Base-by-base conservation (phyloP, 1,140 invertebrate genomes). In the Trypoxylus dichotomus region DNA sequence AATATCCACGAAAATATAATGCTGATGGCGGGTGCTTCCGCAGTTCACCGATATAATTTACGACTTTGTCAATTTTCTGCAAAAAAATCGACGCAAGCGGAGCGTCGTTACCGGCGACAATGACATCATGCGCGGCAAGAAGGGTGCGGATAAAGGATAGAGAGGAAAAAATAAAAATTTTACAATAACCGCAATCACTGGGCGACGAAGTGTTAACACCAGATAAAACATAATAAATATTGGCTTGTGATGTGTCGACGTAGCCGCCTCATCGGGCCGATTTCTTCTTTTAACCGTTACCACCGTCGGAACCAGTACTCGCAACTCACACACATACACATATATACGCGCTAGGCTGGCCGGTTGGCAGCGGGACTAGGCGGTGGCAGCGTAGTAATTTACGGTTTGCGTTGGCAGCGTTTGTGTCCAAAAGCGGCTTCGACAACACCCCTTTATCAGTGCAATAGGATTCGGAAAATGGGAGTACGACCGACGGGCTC, bases 221-320 rank as follows among this genome's bases (percentile, higher is more conserved):
- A 54, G 47, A 54, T 54, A 54, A 54, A 54, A 54, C 47, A 54
- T 54, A 54, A 54, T 54, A 54, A 54, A 54, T 54, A 54, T 54
- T 54, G 47, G 47, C 47, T n/a, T 21, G 47, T 54, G 47, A 54
- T 54, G 47, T 54, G 47, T 54, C 47, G 47, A 2, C 19, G 47
- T 54, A 54, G 47, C 47, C 47, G 47, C 47, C n/a, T 54, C 47
- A 54, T 54, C 47, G 47, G 47, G 47, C 47, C 47, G 47, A 54
- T 54, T 54, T 54, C 47, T 54, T 54, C 47, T 54, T 54, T 54
- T 54, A 6, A 19, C 47, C 19, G 47, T 19, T 54, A 54, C 19
- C 32, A 54, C 19, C 19, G 19, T 15, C 1, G 2, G 15, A 19
- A 54, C 47, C 32, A 37, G 32, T 54, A 54, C 19, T 54, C 47